phyloP scores from a whole-genome alignment of 2,113 vertebrate genomes.

The Opisthocomus hoazin region DNA sequence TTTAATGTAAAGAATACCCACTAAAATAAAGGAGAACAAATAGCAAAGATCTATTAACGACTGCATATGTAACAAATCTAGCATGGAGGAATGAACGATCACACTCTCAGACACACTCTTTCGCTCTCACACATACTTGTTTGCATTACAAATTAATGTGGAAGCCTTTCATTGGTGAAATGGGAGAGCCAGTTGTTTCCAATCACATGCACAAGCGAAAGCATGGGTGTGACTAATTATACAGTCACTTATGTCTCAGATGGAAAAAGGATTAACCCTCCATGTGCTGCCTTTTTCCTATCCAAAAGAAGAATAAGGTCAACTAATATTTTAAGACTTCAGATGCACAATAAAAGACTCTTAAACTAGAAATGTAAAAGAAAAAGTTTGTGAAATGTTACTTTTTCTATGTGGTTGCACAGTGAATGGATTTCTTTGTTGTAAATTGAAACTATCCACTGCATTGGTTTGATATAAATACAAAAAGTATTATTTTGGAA shows the following conservation, averaged over 20 bases:
- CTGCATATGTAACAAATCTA: neutral
- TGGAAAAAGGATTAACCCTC: constrained; percentile 21
- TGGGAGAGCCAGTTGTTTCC: constrained; percentile 18
- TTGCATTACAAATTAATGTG: constrained; percentile 42
- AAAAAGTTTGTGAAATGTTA: neutral
- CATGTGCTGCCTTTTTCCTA: neutral
- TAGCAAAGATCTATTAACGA: neutral
- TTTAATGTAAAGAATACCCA: neutral
- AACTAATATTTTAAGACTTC: neutral
- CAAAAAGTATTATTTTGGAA: neutral
- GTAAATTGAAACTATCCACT: neutral
- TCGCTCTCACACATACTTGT: neutral
- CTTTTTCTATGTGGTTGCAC: neutral
- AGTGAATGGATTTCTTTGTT: neutral
- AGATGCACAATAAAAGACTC: neutral
- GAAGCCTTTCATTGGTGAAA: constrained; percentile 39
- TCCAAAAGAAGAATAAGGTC: neutral
- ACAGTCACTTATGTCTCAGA: neutral
- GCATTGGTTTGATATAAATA: neutral
- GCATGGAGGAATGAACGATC: neutral
- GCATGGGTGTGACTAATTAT: constrained; percentile 35
- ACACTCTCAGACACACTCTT: neutral
- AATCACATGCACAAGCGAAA: neutral
- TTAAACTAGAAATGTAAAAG: neutral
- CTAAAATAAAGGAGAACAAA: neutral